These are phyloP conservation scores for Deilephila porcellus DNA, from an alignment of 2,888 invertebrate genomes.

Conservation along the genomic window DNA sequence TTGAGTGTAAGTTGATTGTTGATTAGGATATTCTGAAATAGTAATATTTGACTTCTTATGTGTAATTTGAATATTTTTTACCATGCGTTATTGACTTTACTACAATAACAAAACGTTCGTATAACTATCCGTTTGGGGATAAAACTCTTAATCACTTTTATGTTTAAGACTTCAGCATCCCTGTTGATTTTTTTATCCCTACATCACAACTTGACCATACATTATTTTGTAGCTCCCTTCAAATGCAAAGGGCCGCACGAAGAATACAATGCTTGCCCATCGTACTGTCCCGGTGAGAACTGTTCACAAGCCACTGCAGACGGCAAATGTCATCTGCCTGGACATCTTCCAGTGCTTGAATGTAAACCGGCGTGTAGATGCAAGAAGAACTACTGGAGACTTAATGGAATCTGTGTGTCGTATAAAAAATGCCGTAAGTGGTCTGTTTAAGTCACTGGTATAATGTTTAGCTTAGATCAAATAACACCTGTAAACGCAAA, in stretches of 20 bases:
- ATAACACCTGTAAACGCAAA: too few relatives aligned
- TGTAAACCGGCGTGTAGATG: conserved; percentile 51
- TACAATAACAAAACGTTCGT: too few relatives aligned
- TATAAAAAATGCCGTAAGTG: conserved; percentile 25
- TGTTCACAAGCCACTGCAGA: conserved; percentile 46
- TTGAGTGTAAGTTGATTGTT: too few relatives aligned
- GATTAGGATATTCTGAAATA: too few relatives aligned
- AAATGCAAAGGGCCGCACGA: conserved; percentile 39
- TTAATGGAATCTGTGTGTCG: conserved; percentile 2
- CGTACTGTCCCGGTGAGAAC: conserved; percentile 48
- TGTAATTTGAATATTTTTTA: too few relatives aligned
- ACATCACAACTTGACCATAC: background rate
- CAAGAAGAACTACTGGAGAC: conserved; percentile 43
- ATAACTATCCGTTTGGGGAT: too few relatives aligned
- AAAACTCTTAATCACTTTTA: too few relatives aligned
- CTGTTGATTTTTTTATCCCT: too few relatives aligned
- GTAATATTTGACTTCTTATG: too few relatives aligned
- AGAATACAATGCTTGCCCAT: conserved; percentile 45
- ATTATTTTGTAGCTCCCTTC: conserved; percentile 25
- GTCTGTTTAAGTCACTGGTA: background rate
- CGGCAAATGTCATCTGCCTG: conserved; percentile 39
- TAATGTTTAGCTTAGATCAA: too few relatives aligned
- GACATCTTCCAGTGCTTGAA: conserved; percentile 37
- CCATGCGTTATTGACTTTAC: too few relatives aligned
- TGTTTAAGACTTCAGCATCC: too few relatives aligned